Base-by-base conservation (phyloP, 1,140 invertebrate species). In the Drosophila persimilis region DNA sequence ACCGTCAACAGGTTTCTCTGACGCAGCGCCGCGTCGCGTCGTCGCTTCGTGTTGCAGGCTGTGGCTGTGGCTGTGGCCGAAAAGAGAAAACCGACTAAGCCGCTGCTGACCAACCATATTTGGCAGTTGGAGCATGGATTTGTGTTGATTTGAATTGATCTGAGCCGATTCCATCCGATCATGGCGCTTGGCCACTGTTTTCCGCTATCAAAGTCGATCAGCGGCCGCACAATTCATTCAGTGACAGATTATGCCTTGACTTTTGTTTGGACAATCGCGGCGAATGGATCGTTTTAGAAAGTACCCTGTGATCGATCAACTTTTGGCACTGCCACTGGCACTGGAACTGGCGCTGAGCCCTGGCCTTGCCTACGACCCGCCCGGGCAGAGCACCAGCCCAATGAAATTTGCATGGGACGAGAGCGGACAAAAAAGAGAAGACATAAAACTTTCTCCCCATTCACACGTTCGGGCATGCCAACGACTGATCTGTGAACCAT, bases 231-330 rank as follows among this genome's bases (percentile, higher is more conserved):
- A 76, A 80, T 85, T 80, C 63, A 80, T 76, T 66, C 75, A 53
- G 77, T 86, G 80, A 84, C 80, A 84, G 80, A 84, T 84, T 84
- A 80, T 71, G 80, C 80, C 81, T 78, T 77, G 80, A 67, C 80
- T 79, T 51, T 75, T 65, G 58, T 63, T 73, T 55, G 56, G 60
- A 50, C 53, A 61, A 61, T 60, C 73, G 51, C 53, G 51, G 51
- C 53, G 62, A 50, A 17, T 43, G 53, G 52, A 64, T 58, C 51
- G 54, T 39, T 66, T 85, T 85, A 84, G 80, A 84, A 80, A 85
- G 80, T 77, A 67, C 56, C 44, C 47, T 47, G 75, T 64, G 79
- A 81, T 81, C 76, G 79, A 81, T 81, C 79, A 70, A 54, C 47
- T 72, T 80, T 83, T 85, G 77, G 66, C 72, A 84, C 66, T 75